Base-by-base conservation (phyloP, 2,888 invertebrate genomes). In the Cephalotes varians region DNA sequence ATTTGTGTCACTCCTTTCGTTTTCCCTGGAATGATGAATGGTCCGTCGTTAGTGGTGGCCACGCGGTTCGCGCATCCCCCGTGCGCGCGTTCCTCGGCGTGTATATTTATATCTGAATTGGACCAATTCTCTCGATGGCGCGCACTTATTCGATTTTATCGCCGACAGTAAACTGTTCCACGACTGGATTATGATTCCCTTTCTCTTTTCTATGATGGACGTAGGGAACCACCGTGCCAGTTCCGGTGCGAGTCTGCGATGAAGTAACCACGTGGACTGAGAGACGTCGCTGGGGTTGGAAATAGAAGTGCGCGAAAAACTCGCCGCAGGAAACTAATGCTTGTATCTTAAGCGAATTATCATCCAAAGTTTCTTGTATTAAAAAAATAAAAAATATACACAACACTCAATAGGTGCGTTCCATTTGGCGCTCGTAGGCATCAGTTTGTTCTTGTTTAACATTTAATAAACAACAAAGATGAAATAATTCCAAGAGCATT, bases 1-100 rank as follows among this genome's bases (percentile, higher is more conserved):
- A 92, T 91, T 90, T 91, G 90, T 91, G 91, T 92, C 89, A 90
- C 88, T 89, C 84, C 83, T 86, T 87, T 89, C 90, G 87, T 91
- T 92, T 91, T 87, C 89, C 74, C 83, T 82, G 58, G 9, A 85
- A 90, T 92, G 91, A 91, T 90, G 89, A 87, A 92, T 92, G 85
- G 92, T 64, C 76, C 87, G 88, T 92, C 90, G 90, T 91, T 92
- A 92, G 87, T 84, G 84, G 86, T 84, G 86, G 81, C 83, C 86
- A 81, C 84, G 83, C 77, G 47, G 31, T 12, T 21, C 28, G 49
- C 64, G 44, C 40, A 65, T 18, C 21, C 60, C 21, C 28, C 62
- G 18, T 18, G 56, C 25, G 49, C 71, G 25, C 40, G 64, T 64
- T 64, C 37, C 37, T 37, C 40, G 15, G 51, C 21, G 54, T 69